A percentile compares a stretch with the other conserved stretches of the same genome.
phyloP scores from a whole-genome alignment of 2,888 invertebrate species.

The Athalia circularis region DNA sequence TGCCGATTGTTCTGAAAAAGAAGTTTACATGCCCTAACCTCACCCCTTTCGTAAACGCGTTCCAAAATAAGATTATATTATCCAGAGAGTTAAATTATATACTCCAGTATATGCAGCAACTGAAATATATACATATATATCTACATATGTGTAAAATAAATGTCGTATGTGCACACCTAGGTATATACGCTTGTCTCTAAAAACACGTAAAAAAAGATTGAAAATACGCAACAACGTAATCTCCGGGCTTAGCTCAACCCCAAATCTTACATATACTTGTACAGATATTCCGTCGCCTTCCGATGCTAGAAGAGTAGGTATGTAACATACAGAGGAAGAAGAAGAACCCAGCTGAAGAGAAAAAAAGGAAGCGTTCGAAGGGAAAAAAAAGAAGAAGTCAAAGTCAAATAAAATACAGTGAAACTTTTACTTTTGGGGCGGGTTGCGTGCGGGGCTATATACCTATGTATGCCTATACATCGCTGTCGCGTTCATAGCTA shows the following conservation, averaged over 20 bases:
- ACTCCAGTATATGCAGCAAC: not conserved
- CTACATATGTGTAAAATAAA: not conserved
- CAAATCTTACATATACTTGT: not conserved
- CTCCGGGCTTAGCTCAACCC: slow-evolving; percentile 8
- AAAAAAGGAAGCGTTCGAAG: not conserved
- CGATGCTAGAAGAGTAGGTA: too few species aligned
- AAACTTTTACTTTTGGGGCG: not conserved
- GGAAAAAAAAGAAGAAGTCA: not conserved
- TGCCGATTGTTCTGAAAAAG: too few species aligned
- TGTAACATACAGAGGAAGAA: too few species aligned
- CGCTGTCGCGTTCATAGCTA: not conserved
- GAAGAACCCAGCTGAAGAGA: too few species aligned
- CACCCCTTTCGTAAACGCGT: too few species aligned
- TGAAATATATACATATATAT: not conserved
- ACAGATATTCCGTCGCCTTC: not conserved
- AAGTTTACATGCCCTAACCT: too few species aligned
- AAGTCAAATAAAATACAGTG: not conserved
- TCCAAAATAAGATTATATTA: not conserved
- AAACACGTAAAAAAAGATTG: slow-evolving; percentile 51
- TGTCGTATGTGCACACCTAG: not conserved
- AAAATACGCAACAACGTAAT: slow-evolving; percentile 50
- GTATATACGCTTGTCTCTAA: slow-evolving; percentile 26
- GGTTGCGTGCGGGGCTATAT: too few species aligned
- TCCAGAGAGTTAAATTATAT: not conserved
- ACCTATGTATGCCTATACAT: too few species aligned